Evolutionary conservation across 2,113 vertebrate genomes (phyloP), one percentile per base, ranked within the genome.

Genomic region (Bombycilla garrulus): DNA sequence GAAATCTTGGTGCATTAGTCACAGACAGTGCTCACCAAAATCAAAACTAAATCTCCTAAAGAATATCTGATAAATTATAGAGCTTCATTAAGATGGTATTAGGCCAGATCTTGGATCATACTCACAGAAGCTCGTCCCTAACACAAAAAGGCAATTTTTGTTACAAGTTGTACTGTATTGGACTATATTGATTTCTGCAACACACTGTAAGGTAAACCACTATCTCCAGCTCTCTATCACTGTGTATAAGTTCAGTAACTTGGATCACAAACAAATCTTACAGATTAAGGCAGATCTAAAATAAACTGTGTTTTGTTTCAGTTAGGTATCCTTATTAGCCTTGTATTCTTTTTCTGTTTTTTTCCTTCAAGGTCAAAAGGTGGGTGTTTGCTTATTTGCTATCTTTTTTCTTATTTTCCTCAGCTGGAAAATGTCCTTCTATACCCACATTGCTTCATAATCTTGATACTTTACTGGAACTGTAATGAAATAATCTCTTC

Each of bases 21-120:
- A 80, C 71, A 90, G 93, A 42, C 12, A 73, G 50, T 50, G 58
- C 82, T 93, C 21, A 65, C 76, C 67, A 88, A 93, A 73, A 82
- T 83, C 86, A 61, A 50, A 94, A 82, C 23, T 38, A 38, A 38
- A 38, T 38, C 38, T 38, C 12, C 12, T 38, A 38, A 38, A 77
- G 66, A 82, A 90, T 56, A 88, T 83, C 38, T 92, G 71, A 73
- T 94, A 90, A 92, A 90, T 90, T 82, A n/a, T 3, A 73, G 62
- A 70, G 38, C 74, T 90, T 92, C 28, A 58, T 93, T 93, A 83
- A 82, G 62, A 45, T 92, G 54, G 8, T 90, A 31, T 88, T 40
- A 50, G 48, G 70, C 57, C 81, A 86, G 26, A 94, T 92, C 50
- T 48, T 90, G 58, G 79, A 72, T 53, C 40, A 8, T 53, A 50